Conservation (phyloP, 2,888 invertebrate species). For the Limulus polyphemus region DNA sequence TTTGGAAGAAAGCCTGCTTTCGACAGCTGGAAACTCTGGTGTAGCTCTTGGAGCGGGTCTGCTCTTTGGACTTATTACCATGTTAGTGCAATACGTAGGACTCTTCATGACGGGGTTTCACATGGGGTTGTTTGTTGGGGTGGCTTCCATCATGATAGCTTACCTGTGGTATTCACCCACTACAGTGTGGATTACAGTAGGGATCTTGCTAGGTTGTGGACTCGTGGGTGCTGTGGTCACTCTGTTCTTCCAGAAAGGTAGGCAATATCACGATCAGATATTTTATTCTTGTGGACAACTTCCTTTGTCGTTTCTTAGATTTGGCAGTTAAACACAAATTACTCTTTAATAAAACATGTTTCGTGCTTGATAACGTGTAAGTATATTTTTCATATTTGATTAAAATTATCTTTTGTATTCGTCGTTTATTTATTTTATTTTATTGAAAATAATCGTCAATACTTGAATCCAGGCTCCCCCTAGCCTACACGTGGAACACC, state of each 20-base stretch:
- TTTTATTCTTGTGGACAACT: too few relatives aligned
- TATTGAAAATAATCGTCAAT: too few relatives aligned
- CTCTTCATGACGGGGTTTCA: conserved; percentile 68
- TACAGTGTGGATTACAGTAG: conserved; percentile 54
- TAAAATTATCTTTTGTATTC: too few relatives aligned
- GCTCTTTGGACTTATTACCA: conserved; percentile 62
- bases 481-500: too few relatives aligned
- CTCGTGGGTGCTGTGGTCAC: conserved; percentile 56
- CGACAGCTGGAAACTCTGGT: conserved; percentile 41
- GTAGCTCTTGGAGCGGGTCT: conserved; percentile 60
- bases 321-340: too few relatives aligned
- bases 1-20: conserved; percentile 23
- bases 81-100: conserved; percentile 68
- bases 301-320: too few relatives aligned
- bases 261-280: too few relatives aligned
- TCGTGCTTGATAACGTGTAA: too few relatives aligned
- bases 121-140: conserved; percentile 47
- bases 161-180: conserved; percentile 21
- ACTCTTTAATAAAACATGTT: too few relatives aligned
- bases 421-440: too few relatives aligned
- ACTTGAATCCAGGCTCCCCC: too few relatives aligned
- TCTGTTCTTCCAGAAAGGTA: conserved; percentile 58
- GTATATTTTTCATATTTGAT: too few relatives aligned
- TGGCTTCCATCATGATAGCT: conserved; percentile 32
- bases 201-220: conserved; percentile 52